These are phyloP conservation scores for Falco berigora DNA, from an alignment of 2,797 vertebrate genomes.

Conservation along the genomic window DNA sequence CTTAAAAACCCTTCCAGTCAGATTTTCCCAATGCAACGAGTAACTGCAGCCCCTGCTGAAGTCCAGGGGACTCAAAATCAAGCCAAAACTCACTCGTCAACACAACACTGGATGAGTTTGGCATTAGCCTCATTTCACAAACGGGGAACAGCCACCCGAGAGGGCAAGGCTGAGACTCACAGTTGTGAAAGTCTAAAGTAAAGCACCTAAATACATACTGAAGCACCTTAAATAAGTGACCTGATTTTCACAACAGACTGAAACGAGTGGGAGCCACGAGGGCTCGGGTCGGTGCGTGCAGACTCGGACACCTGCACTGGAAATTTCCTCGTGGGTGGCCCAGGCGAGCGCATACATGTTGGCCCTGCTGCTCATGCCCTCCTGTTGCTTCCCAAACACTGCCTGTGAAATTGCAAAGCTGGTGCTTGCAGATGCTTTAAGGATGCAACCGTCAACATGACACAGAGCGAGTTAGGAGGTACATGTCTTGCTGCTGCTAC, in stretches of 20 bases:
- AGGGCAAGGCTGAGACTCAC: neutral
- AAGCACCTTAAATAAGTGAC: neutral
- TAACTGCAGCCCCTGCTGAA: neutral
- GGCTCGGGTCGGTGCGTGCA: accelerated
- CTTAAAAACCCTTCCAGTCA: neutral
- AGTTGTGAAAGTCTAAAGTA: neutral
- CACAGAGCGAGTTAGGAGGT: accelerated
- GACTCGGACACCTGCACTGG: accelerated
- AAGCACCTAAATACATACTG: neutral
- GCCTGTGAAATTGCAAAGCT: neutral
- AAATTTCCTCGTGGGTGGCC: neutral
- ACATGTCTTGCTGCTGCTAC: accelerated
- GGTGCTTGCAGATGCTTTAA: neutral
- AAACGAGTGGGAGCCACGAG: neutral
- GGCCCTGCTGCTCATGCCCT: neutral
- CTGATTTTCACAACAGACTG: neutral
- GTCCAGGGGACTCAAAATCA: neutral
- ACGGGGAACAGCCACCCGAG: neutral
- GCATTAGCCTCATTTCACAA: neutral
- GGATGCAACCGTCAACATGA: neutral
- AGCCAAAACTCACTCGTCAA: neutral
- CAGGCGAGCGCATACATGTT: neutral
- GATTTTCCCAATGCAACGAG: neutral
- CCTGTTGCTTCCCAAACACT: neutral
- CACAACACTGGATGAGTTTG: neutral